phyloP scores from a whole-genome alignment of 2,797 vertebrate genomes.

The Odontamblyopus rebecca region DNA sequence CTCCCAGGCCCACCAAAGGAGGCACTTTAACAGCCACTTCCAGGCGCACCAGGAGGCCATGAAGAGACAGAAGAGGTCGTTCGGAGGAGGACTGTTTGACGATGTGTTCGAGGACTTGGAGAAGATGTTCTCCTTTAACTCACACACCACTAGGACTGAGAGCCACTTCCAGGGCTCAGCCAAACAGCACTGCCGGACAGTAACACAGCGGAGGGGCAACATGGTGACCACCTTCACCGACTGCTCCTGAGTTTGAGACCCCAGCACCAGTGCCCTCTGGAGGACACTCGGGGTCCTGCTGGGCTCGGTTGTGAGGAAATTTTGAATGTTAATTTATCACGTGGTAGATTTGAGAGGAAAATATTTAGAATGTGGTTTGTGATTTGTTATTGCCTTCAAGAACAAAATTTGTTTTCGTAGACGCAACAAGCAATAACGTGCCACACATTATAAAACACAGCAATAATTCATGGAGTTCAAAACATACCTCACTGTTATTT shows the following conservation, averaged over 20 bases:
- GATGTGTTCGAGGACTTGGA: slow-evolving; percentile 96
- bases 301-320: slow-evolving; percentile 35
- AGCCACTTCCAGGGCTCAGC: slow-evolving; percentile 83
- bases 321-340: slow-evolving; percentile 63
- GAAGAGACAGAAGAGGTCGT: slow-evolving; percentile 57
- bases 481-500: slow-evolving; percentile 32
- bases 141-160: slow-evolving; percentile 81
- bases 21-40: slow-evolving; percentile 90
- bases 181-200: slow-evolving; percentile 94
- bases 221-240: slow-evolving; percentile 97
- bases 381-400: slow-evolving; percentile 23
- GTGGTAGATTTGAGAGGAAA: slow-evolving; percentile 25
- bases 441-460: slow-evolving; percentile 18
- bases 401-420: slow-evolving; percentile 51
- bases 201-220: slow-evolving; percentile 94
- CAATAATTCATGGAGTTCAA: slow-evolving; percentile 17
- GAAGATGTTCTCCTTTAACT: slow-evolving; percentile 94
- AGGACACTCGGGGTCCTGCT: slow-evolving; percentile 18
- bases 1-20: slow-evolving; percentile 62
- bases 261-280: rapidly evolving
- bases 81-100: slow-evolving; percentile 82
- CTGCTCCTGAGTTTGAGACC: slow-evolving; percentile 61
- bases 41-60: slow-evolving; percentile 74
- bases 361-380: slow-evolving; percentile 44
- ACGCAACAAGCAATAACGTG: slow-evolving; percentile 62